Evolutionary conservation across 2,888 invertebrate genomes (phyloP).

Genomic region (Pachliopta kotzebuea): DNA sequence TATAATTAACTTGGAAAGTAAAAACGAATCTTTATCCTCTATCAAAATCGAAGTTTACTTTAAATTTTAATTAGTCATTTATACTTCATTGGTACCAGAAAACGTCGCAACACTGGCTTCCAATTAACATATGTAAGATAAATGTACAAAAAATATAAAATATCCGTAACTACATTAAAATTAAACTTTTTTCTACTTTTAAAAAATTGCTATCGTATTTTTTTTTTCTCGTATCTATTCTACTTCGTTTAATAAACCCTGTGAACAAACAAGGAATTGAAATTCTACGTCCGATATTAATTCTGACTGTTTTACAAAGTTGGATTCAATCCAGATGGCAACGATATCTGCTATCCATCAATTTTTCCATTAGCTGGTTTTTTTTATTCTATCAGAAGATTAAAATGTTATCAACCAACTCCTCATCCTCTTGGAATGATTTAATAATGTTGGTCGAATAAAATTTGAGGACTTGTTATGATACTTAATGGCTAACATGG

Average conservation of each 20-base stretch:
- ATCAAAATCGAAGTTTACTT: no score
- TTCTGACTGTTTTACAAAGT: slow-evolving; percentile 24
- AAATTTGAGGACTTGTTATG: neutral
- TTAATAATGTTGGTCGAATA: slow-evolving; percentile 1
- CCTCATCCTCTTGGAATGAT: slow-evolving; percentile 5
- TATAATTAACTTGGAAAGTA: no score
- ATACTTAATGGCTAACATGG: neutral
- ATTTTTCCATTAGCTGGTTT: slow-evolving; percentile 19
- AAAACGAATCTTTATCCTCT: no score
- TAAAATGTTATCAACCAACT: slow-evolving; percentile 19
- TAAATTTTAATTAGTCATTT: no score
- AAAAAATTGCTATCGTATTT: neutral
- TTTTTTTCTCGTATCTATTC: neutral
- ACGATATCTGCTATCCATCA: slow-evolving; percentile 27
- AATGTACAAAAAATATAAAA: neutral
- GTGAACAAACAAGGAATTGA: slow-evolving; percentile 15
- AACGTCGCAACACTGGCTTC: no score
- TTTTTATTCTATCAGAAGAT: slow-evolving; percentile 26
- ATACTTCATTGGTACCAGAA: no score
- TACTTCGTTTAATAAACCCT: slow-evolving; percentile 1
- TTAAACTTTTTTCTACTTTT: neutral
- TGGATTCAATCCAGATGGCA: slow-evolving; percentile 30
- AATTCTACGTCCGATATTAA: slow-evolving; percentile 20
- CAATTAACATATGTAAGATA: no score
- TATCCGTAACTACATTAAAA: neutral